Conservation (phyloP, 2,797 vertebrate genomes). For the Sebastolobus alascanus region DNA sequence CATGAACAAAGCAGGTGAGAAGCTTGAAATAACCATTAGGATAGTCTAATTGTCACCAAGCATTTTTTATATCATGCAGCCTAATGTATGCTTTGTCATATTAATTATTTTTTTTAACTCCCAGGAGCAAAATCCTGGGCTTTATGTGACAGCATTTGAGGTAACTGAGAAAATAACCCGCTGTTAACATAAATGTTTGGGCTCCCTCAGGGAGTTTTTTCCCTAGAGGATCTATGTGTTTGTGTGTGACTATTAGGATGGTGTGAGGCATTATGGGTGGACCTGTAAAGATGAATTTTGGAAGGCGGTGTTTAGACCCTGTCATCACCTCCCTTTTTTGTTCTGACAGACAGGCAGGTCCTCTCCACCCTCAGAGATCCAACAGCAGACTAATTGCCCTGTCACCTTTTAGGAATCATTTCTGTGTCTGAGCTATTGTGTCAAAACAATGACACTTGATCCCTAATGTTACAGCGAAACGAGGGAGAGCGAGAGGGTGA, state of each 20-base stretch:
- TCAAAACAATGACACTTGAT: slow-evolving; percentile 85
- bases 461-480: slow-evolving; percentile 67
- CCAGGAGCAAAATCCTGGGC: slow-evolving; percentile 27
- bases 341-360: slow-evolving; percentile 71
- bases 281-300: slow-evolving; percentile 71
- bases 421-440: slow-evolving; percentile 77
- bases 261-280: slow-evolving; percentile 68
- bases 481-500: slow-evolving; percentile 12
- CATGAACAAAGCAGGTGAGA: neutral
- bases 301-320: slow-evolving; percentile 64
- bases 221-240: slow-evolving; percentile 41
- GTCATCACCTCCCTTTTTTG: slow-evolving; percentile 72
- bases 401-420: slow-evolving; percentile 82
- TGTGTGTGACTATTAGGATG: slow-evolving; percentile 54
- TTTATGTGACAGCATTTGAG: slow-evolving; percentile 44
- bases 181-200: slow-evolving; percentile 58
- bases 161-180: slow-evolving; percentile 61
- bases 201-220: slow-evolving; percentile 32
- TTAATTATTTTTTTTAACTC: slow-evolving; percentile 18
- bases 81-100: slow-evolving; percentile 1
- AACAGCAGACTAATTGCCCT: slow-evolving; percentile 81
- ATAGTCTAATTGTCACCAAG: slow-evolving; percentile 4
- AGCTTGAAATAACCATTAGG: neutral
- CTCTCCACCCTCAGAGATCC: slow-evolving; percentile 68
- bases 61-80: slow-evolving; percentile 5